Evolutionary conservation across 2,113 vertebrate species (phyloP), one percentile per base, ranked within the genome.

Genomic region (Alouatta palliata): DNA sequence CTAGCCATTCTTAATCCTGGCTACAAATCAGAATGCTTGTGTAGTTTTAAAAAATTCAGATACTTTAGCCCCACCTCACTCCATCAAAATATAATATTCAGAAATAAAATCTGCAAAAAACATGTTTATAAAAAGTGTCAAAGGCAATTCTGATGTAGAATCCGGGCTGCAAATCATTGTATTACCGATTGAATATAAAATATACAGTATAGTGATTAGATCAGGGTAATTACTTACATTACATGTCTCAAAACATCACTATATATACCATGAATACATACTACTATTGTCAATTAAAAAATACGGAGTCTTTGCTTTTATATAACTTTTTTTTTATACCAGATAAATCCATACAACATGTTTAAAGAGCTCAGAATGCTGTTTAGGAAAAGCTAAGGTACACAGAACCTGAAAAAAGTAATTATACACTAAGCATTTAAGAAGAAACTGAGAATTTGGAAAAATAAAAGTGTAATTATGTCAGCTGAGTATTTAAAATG

Each of bases 21-120:
- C 49, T 40, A 7, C 19, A 82, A 70, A 64, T 49, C 10, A 76
- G 85, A 75, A 70, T 37, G 92, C 35, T 11, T 89, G 30, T 14
- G 40, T 23, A 91, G 56, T 47, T 96, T 58, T 73, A 19, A 75
- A 88, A 88, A 68, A 66, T 83, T 54, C 27, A 92, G 45, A 45
- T 68, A 94, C 8, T 70, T 88, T 61, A 91, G 73, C 40, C 12
- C 19, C n/a, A 83, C 23, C 2, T 32, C 79, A 35, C 32, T 79
- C 58, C 71, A 95, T 35, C 76, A 93, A 87, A 77, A 81, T 13
- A 81, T 68, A 91, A 64, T 97, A 32, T 61, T 87, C 16, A 87
- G 23, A 52, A 79, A 64, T 2, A 45, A 30, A 14, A 88, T 52
- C n/a, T 84, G 32, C 5, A 88, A 85, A 97, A 77, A 83, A 81